Base-by-base conservation (phyloP, 1,140 invertebrate species). In the Berghia stephanieae region DNA sequence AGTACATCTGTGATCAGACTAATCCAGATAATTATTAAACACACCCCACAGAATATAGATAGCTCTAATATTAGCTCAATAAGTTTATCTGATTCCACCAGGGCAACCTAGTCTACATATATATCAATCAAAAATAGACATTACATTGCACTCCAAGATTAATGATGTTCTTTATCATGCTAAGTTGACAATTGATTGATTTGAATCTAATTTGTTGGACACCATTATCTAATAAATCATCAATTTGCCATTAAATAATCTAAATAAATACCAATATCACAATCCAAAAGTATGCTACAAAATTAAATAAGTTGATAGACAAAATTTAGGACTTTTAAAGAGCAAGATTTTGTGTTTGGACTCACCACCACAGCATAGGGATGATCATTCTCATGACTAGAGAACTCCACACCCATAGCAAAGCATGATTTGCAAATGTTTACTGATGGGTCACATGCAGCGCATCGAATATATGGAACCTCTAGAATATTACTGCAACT, bases 401-500 rank as follows among this genome's bases (percentile, higher is more conserved):
- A 86, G 40, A 92, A 90, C 88, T 96, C 94, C 10, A 89, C 89
- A 8, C 95, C 95, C 27, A 92, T 92, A 0, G 94, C 91, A 88
- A 96, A 96, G 90, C 95, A 96, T 6, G 89, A 80, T 1, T 93
- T 88, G 84, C 95, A 96, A 1, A 95, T 85, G 24, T 91, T 90
- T 0, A 91, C 83, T 13, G 70, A 78, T 4, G 75, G 43, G 8
- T 73, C 75, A 85, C 94, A 95, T 79, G 93, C 90, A 18, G 92
- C 92, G 87, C 95, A 96, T 80, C 92, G 92, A 66, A 96, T 93
- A 77, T 93, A 95, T 0, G 94, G 94, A 81, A 93, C 93, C 55
- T 73, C 44, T 16, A 88, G 49, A 6, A 75, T 24, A 24, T 73
- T n/a, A 0, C 44, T 44, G 71, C 85, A 86, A 2, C 67, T 24